phyloP scores from a whole-genome alignment of 2,113 vertebrate genomes.

The Pomatorhinus ruficollis region DNA sequence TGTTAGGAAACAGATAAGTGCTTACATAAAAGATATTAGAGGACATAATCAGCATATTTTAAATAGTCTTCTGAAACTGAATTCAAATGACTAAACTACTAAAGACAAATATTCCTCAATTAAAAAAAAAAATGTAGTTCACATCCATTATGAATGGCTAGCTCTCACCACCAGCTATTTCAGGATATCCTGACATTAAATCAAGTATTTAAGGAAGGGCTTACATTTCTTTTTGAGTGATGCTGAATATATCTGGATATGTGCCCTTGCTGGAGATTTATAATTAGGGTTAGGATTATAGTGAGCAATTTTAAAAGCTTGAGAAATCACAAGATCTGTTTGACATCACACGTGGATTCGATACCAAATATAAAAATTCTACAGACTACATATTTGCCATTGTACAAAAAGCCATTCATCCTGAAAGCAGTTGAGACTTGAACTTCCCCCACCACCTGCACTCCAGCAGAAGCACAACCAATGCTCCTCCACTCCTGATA shows the following conservation, averaged over 20 bases:
- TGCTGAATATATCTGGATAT: not conserved
- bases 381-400: not conserved
- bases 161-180: conserved; percentile 11
- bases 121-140: not conserved
- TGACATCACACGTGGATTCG: conserved; percentile 3
- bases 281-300: conserved; percentile 12
- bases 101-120: not conserved
- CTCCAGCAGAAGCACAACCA: not conserved
- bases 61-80: not conserved
- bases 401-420: not conserved
- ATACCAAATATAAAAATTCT: not conserved
- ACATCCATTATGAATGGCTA: not conserved
- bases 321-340: conserved; percentile 20
- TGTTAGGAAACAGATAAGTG: conserved; percentile 4
- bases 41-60: conserved; percentile 6
- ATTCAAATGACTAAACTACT: not conserved
- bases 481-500: not conserved
- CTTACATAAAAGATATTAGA: not conserved
- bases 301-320: not conserved
- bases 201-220: conserved; percentile 11
- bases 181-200: conserved; percentile 32
- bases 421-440: not conserved
- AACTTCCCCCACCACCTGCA: not conserved
- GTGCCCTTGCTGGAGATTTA: conserved; percentile 18
- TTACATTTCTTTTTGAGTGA: conserved; percentile 6